Evolutionary conservation across 2,888 invertebrate genomes (phyloP), one percentile per base, ranked within the genome.

Genomic region (Homarus gammarus): DNA sequence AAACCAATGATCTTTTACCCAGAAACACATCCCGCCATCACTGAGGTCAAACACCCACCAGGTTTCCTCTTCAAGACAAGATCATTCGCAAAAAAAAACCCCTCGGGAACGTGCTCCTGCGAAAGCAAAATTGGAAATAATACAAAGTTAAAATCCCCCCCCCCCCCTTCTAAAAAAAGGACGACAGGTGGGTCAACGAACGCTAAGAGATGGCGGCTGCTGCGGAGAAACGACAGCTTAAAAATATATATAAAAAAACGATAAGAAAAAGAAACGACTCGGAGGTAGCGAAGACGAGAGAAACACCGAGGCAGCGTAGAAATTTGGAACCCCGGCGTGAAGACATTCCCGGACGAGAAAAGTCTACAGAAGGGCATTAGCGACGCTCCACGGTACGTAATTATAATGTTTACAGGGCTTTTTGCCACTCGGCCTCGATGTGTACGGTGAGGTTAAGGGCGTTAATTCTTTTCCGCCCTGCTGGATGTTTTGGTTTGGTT

Each of bases 351-450:
- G 56, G 33, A 56, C 49, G 78, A 78, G 78, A 78, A 78, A 22
- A 56, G 51, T 78, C 56, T 78, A 78, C 78, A 51, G 78, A 78
- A 78, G 36, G 51, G 33, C 78, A 78, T 78, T 78, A 78, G 51
- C 49, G 44, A 77, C 49, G 44, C 36, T 77, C 27, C 27, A n/a
- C 56, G 56, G 56, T 56, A 22, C 56, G 56, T 56, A 56, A 56
- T 56, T 56, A 56, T 56, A 22, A 56, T 56, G 56, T 56, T 56
- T 56, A 56, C 56, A 22, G 18, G 56, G 44, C 44, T 44, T 44
- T 44, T 44, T 44, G 44, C 44, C 44, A 44, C 44, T 44, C 12
- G 5, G 44, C 12, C 44, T 44, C 6, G 44, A 8, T 44, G 44
- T 44, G 44, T 44, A 44, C n/a, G 44, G 44, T 44, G 12, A 44